Evolutionary conservation across 2,888 invertebrate species (phyloP), one percentile per base, ranked within the genome.

Genomic region (Saturnia japonica): DNA sequence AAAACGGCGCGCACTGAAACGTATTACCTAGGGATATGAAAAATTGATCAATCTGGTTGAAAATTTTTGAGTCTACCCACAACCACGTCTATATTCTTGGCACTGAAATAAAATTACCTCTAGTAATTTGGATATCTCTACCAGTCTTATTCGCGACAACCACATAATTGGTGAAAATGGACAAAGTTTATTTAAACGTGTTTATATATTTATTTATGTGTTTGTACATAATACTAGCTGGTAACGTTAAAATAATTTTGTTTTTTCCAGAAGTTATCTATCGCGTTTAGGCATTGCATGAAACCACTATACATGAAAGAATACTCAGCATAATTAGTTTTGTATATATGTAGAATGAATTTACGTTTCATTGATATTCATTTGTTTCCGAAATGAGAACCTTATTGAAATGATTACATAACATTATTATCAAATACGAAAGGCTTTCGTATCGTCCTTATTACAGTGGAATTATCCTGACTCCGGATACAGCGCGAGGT

Each of bases 11-110:
- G 34, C 60, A 62, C 28, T 34, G 60, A 54, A 54, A 62, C 60
- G 34, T 62, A 34, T 62, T 62, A 62, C 34, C 60, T 40, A 64
- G 40, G 64, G 64, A n/a, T 40, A 64, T 64, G 40, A 34, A 40
- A 64, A 40, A 64, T 64, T 64, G 64, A 64, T 64, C 25, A 57
- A 60, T 60, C 57, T 60, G 12, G 14, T 14, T 60, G 28, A 60
- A 60, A 60, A 28, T 60, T 57, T 57, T 57, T 25, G 57, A 25
- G 57, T 12, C 11, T 60, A 60, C 25, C 14, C 57, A n/a, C n/a
- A 60, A 7, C 0, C 14, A 60, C 57, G 14, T 60, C 14, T 60
- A 14, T 19, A 19, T 25, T 28, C 9, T 22, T 54, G 54, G 54
- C 9, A 43, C 14, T 12, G 7, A 19, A 28, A 28, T 60, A 60